Evolutionary conservation across 2,113 vertebrate genomes (phyloP), one percentile per base, ranked within the genome.

Genomic region (Poeciliopsis retropinna): DNA sequence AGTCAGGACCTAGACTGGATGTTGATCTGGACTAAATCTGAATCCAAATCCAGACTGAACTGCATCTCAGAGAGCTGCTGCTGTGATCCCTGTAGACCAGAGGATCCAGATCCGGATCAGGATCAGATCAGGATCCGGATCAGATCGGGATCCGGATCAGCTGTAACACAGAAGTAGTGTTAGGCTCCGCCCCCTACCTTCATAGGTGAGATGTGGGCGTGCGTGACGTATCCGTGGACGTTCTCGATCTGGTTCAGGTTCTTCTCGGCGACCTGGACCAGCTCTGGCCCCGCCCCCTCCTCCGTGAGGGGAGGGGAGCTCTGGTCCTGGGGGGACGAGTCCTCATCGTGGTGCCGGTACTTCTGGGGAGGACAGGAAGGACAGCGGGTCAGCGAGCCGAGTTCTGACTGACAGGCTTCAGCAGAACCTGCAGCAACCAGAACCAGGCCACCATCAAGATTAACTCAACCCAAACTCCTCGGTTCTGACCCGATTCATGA

Each of bases 161-260:
- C 60, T 30, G 29, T 17, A 28, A 2, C 31, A 13, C 31, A 5
- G 14, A 63, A 0, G 17, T 1, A 34, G 29, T 12, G 22, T 27
- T 12, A 34, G 47, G 0, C 0, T 31, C 27, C 8, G 10, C 31
- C 30, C n/a, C 91, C 75, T 96, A 99, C 97, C 97, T 99, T 99
- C 92, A 98, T 89, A n/a, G 98, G 97, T 4, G 97, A 99, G 94
- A 98, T 98, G 86, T 98, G 98, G 62, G 97, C 95, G 72, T 98
- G 98, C 60, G 96, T 95, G 87, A 98, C 98, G 85, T 96, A 97
- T 79, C 98, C 97, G 76, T 98, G 98, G 31, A 99, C 94, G 29
- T 96, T 99, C 87, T 99, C 96, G 47, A 99, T 95, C 90, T 97
- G 96, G 22, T 97, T 98, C 5, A 99, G 91, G 88, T 95, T 99